A percentile compares a stretch with the other conserved stretches of the same genome.
phyloP scores from a whole-genome alignment of 2,797 vertebrate species.

The Poecilia velifera region DNA sequence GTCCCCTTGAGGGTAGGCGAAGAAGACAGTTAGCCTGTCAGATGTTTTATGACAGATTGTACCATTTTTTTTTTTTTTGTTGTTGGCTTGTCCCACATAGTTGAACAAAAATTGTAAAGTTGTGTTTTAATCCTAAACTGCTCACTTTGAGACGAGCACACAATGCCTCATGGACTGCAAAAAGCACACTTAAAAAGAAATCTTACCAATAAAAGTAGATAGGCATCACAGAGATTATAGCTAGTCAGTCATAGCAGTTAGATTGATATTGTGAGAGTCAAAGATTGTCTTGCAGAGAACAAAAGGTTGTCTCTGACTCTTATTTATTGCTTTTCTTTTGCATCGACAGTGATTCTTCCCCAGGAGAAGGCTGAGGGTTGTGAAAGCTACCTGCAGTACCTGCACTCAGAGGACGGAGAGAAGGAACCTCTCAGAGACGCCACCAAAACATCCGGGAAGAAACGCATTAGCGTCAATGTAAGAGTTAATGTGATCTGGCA shows the following conservation, averaged over 20 bases:
- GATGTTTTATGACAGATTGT: neutral
- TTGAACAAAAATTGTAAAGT: neutral
- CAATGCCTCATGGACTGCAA: neutral
- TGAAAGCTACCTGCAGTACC: constrained; percentile 75
- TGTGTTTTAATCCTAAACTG: neutral
- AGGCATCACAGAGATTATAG: neutral
- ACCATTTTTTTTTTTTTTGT: neutral
- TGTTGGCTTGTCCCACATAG: neutral
- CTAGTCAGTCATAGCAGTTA: neutral
- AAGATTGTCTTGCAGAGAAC: neutral
- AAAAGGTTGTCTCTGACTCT: neutral
- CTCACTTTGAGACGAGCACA: neutral
- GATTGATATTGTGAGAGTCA: neutral
- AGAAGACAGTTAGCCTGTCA: constrained; percentile 30
- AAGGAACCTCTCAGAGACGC: constrained; percentile 67
- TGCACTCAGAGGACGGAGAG: constrained; percentile 76
- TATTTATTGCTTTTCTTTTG: constrained; percentile 11
- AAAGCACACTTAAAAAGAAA: neutral
- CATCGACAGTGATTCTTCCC: constrained; percentile 79
- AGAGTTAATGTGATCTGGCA: constrained; percentile 21
- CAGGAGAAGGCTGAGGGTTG: constrained; percentile 83
- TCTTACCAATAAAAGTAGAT: neutral
- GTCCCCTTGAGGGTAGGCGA: constrained; percentile 84
- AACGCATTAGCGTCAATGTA: constrained; percentile 82
- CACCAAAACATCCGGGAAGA: constrained; percentile 74